These are phyloP conservation scores for Fopius arisanus DNA, from an alignment of 1,140 invertebrate genomes.

Conservation along the genomic window DNA sequence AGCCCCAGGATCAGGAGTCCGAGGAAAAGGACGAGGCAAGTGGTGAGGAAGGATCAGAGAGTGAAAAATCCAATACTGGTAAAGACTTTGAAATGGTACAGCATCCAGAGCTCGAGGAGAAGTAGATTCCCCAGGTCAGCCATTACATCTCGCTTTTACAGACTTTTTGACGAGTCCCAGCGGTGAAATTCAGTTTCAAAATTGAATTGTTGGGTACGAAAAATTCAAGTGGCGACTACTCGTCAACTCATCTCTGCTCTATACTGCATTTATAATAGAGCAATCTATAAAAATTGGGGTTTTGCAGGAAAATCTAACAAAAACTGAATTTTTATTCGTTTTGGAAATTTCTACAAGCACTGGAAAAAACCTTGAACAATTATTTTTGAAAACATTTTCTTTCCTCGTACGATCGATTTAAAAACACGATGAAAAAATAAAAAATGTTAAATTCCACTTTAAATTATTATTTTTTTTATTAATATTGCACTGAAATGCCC, in stretches of 20 bases:
- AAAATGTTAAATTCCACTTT: no score
- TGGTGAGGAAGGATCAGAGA: slow-evolving; percentile 61
- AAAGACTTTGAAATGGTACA: slow-evolving; percentile 79
- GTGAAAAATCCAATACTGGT: slow-evolving; percentile 76
- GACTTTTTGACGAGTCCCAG: background rate
- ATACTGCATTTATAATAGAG: background rate
- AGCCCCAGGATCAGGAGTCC: slow-evolving; percentile 37
- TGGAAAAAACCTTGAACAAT: no score
- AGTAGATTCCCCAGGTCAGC: slow-evolving; percentile 18
- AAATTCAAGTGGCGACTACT: background rate
- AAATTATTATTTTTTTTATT: no score
- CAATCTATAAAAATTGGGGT: no score
- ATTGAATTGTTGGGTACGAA: background rate
- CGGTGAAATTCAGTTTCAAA: background rate
- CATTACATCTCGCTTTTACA: background rate
- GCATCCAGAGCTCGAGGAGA: slow-evolving; percentile 37
- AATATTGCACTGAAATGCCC: no score
- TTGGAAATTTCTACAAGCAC: no score
- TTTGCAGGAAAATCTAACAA: no score
- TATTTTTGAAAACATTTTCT: no score
- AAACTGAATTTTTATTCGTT: no score
- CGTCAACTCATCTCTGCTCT: background rate
- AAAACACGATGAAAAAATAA: no score
- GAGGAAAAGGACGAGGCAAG: slow-evolving; percentile 52
- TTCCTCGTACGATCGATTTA: no score